A percentile compares a stretch with the other conserved stretches of the same genome.
These are phyloP conservation scores for Bradypodion pumilum DNA, from an alignment of 2,797 vertebrate species.

Conservation along the genomic window DNA sequence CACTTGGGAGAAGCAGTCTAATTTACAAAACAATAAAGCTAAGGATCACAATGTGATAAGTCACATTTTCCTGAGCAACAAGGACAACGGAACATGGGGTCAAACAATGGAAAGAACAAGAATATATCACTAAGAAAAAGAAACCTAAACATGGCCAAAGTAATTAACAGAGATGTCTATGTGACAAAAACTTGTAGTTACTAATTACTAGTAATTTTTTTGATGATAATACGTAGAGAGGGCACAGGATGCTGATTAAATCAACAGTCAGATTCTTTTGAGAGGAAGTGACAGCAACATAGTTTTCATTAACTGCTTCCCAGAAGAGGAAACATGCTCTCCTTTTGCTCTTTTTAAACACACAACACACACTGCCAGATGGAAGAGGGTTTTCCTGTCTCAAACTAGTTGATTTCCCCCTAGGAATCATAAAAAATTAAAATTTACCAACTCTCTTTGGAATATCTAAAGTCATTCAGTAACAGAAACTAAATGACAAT, in stretches of 20 bases:
- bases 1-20: neutral
- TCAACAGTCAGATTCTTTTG: conserved; percentile 34
- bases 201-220: conserved; percentile 2
- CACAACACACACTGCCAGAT: too few relatives aligned
- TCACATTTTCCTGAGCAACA: conserved; percentile 33
- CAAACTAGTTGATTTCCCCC: too few relatives aligned
- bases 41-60: conserved; percentile 6
- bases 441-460: neutral
- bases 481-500: neutral
- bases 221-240: conserved; percentile 2
- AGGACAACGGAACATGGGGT: neutral
- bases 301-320: conserved; percentile 27
- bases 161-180: neutral
- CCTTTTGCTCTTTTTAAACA: conserved; percentile 19
- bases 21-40: conserved; percentile 19
- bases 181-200: neutral
- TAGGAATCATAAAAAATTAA: too few relatives aligned
- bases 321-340: conserved; percentile 36
- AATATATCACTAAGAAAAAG: neutral
- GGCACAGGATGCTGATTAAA: conserved; percentile 29
- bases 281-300: conserved; percentile 38
- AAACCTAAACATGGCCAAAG: neutral
- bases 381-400: neutral
- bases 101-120: conserved; percentile 9
- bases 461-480: neutral